Conservation (phyloP, 2,797 vertebrate species). For the Anabas testudineus region DNA sequence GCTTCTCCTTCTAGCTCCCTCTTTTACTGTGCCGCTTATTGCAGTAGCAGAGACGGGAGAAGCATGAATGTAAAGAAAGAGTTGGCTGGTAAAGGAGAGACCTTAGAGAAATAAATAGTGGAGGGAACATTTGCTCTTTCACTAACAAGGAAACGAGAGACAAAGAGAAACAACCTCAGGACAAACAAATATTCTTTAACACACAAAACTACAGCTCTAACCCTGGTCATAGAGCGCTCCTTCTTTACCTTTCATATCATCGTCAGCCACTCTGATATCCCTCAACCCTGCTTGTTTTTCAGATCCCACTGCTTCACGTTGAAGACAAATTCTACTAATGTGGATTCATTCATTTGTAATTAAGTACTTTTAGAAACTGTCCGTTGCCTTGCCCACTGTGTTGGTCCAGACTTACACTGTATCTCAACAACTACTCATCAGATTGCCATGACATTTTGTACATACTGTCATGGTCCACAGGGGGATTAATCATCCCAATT, state of each 20-base stretch:
- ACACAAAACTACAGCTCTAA: slow-evolving; percentile 8
- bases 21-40: slow-evolving; percentile 47
- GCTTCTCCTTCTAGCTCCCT: slow-evolving; percentile 44
- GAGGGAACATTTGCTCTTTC: neutral
- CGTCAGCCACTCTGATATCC: neutral
- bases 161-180: neutral
- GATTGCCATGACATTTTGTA: neutral
- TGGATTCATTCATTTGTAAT: neutral
- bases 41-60: slow-evolving; percentile 30
- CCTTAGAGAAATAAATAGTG: neutral
- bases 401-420: neutral
- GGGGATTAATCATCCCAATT: neutral
- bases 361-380: neutral
- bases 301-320: no score
- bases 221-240: neutral
- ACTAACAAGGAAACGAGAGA: slow-evolving; percentile 2
- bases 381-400: neutral
- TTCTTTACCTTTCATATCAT: neutral
- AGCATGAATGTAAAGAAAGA: slow-evolving; percentile 39
- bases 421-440: neutral
- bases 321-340: neutral
- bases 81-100: slow-evolving; percentile 23
- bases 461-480: neutral
- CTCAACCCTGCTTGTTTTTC: neutral
- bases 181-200: slow-evolving; percentile 1